Evolutionary conservation across 53 echinoderm and acorn worm species (phyloP).

Genomic region (Stichopus horrens): DNA sequence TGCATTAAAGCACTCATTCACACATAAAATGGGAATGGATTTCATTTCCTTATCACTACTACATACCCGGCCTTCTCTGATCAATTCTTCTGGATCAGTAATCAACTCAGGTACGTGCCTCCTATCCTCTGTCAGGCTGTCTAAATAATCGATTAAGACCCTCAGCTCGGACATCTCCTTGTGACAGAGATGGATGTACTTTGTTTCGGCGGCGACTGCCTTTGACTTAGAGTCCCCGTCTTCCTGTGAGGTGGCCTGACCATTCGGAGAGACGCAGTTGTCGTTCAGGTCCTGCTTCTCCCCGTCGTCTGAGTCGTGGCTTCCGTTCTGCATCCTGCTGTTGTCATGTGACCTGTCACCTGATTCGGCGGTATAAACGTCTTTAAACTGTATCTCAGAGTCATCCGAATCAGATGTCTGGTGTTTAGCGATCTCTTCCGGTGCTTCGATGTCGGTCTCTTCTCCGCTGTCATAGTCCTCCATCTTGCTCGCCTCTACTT

Average conservation of each 20-base stretch:
- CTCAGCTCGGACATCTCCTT: constrained; percentile 75
- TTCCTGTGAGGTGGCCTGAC: not conserved
- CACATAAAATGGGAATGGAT: not conserved
- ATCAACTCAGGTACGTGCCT: constrained; percentile 80
- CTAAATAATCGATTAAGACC: constrained; percentile 66
- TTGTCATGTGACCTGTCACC: not conserved
- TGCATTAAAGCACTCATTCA: not conserved
- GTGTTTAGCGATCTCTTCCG: constrained; percentile 53
- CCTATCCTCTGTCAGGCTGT: constrained; percentile 65
- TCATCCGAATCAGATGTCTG: constrained; percentile 47
- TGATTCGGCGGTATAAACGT: not conserved
- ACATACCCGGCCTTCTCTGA: constrained; percentile 84
- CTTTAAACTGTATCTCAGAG: constrained; percentile 33
- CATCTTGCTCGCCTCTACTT: not conserved
- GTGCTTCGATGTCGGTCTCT: constrained; percentile 53
- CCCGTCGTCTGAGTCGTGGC: not conserved
- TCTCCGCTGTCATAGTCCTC: constrained; percentile 36
- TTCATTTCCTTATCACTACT: not conserved
- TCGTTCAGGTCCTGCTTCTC: constrained; percentile 23
- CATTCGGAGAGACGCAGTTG: not conserved
- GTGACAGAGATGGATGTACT: constrained; percentile 62
- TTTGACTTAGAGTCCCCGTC: constrained; percentile 51
- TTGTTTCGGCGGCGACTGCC: constrained; percentile 33
- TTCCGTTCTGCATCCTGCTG: constrained; percentile 28
- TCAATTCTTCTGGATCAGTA: constrained; percentile 69